Base-by-base conservation (phyloP, 2,888 invertebrate genomes). In the Scaptomyza reducta region DNA sequence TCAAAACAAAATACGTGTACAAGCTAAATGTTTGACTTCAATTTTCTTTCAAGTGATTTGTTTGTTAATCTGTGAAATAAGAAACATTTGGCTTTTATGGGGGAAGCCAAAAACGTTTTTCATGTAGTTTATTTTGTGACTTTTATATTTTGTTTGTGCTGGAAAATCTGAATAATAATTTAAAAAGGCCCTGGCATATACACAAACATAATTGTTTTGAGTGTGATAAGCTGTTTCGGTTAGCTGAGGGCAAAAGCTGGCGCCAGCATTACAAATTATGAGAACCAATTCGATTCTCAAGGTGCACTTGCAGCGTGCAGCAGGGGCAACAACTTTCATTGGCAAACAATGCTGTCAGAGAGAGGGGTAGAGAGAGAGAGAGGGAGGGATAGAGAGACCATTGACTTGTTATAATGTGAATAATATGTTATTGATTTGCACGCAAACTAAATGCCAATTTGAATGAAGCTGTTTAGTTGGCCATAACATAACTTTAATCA, bases 351-450 rank as follows among this genome's bases (percentile, higher is more conserved):
- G 38, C 38, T 14, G 27, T 5, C 6, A 31, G 27, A 22, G 49
- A 35, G 58, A 57, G 13, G 10, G 10, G n/a, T 16, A 40, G 16
- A 7, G 27, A 7, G 27, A 31, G 27, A 22, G 49, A 35, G 58
- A 57, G 13, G 10, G 10, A 33, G 0, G 10, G 35, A 7, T 2
- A 9, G 14, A 22, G 40, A 47, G 61, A 46, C 54, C 56, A 69
- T 58, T 65, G 70, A 70, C 58, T 65, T 27, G 42, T 41, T 50
- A 14, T 54, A 27, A 38, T 35, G n/a, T 18, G 18, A 33, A 46
- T 31, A 40, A 42, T 25, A 40, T 70, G 65, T 53, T 59, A 70
- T 71, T 71, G 66, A 71, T 70, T 60, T 66, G 53, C 70, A 70
- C 60, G 66, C 70, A 57, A 66, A 49, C 56, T 59, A 55, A 70